Evolutionary conservation across 1,140 invertebrate species (phyloP).

Genomic region (Anastrepha obliqua): DNA sequence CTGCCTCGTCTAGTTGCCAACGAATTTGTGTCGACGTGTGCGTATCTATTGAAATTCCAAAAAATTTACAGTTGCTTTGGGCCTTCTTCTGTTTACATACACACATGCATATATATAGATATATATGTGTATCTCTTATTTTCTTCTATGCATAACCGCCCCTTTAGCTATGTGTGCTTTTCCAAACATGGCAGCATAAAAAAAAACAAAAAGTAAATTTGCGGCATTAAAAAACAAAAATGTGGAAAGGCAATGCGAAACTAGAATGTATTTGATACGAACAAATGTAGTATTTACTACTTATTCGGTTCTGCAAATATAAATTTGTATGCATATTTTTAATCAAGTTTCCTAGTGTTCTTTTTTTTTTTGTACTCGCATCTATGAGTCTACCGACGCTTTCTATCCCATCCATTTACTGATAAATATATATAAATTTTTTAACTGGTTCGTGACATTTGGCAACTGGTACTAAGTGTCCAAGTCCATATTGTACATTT

Average conservation of each 20-base stretch:
- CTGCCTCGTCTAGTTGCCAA: background rate
- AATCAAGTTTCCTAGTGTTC: background rate
- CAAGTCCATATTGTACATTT: conserved; percentile 45
- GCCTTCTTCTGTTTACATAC: background rate
- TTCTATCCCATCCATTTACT: background rate
- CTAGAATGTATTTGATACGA: too few species aligned
- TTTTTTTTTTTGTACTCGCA: background rate
- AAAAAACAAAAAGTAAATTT: too few species aligned
- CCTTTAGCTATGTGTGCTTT: background rate
- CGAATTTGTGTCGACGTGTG: conserved; percentile 22
- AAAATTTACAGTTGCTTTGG: conserved; percentile 30
- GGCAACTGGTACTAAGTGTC: conserved; percentile 47
- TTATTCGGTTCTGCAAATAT: too few species aligned
- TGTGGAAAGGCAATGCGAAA: too few species aligned
- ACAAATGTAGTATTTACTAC: too few species aligned
- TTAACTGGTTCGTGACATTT: conserved; percentile 47
- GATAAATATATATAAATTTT: background rate
- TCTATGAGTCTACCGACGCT: background rate
- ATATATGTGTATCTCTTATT: background rate
- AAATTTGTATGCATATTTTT: too few species aligned
- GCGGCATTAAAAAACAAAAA: too few species aligned
- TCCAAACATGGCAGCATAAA: background rate
- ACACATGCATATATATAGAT: conserved; percentile 1
- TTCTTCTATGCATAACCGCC: background rate
- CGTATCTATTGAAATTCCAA: conserved; percentile 3